Conservation (phyloP, 2,888 invertebrate species). For the Clepsis dumicolana region DNA sequence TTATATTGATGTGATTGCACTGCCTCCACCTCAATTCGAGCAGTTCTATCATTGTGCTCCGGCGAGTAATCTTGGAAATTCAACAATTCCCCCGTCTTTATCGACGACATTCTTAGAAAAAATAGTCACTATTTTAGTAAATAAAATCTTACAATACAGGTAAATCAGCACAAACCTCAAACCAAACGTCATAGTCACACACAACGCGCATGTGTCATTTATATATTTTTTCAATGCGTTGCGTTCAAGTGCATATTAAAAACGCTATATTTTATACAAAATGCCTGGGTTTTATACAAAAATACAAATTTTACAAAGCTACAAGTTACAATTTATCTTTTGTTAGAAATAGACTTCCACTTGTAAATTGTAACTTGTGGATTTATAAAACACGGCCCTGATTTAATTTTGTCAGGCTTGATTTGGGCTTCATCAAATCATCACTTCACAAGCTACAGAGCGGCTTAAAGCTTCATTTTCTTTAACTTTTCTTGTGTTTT, state of each 20-base stretch:
- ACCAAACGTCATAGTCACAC: constrained; percentile 12
- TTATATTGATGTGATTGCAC: constrained; percentile 82
- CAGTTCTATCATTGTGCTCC: constrained; percentile 84
- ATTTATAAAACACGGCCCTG: too few relatives aligned
- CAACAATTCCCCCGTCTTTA: constrained; percentile 87
- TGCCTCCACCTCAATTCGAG: constrained; percentile 88
- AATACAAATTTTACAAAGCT: too few relatives aligned
- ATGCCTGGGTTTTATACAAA: not conserved
- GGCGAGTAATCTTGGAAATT: constrained; percentile 91
- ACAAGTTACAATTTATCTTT: too few relatives aligned
- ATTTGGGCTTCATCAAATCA: too few relatives aligned
- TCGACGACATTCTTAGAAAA: constrained; percentile 67
- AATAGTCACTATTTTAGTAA: constrained; percentile 28
- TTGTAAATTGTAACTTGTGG: too few relatives aligned
- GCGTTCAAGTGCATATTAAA: constrained; percentile 6
- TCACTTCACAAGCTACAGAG: too few relatives aligned
- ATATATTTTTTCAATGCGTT: not conserved
- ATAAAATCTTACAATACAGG: constrained; percentile 5
- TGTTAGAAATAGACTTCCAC: too few relatives aligned
- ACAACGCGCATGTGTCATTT: constrained; percentile 30
- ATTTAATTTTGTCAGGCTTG: too few relatives aligned
- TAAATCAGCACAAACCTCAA: too few relatives aligned
- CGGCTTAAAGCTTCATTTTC: too few relatives aligned
- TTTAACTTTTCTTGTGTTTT: too few relatives aligned
- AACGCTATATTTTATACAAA: not conserved